phyloP scores from a whole-genome alignment of 2,888 invertebrate genomes.

The Pollenia griseotomentosa region DNA sequence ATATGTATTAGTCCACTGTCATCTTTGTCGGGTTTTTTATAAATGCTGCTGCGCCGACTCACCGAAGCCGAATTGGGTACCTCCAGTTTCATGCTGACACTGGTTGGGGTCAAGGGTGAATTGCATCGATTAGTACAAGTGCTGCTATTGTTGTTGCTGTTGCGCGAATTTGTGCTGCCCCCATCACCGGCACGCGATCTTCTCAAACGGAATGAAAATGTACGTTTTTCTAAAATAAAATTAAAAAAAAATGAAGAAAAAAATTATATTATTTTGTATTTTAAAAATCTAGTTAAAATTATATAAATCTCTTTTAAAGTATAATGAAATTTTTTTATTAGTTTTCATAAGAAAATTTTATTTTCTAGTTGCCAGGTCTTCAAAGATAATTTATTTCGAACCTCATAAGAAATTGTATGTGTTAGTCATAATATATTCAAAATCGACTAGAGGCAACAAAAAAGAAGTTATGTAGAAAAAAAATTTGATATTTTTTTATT shows the following conservation, averaged over 20 bases:
- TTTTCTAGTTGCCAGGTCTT: conserved; percentile 40
- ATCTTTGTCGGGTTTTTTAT: conserved; percentile 83
- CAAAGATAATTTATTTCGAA: conserved; percentile 12
- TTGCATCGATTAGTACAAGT: conserved; percentile 82
- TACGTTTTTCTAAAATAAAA: conserved; percentile 79
- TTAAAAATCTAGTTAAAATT: too few species aligned
- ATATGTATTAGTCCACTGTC: conserved; percentile 85
- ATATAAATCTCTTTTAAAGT: background rate
- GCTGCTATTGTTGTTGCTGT: conserved; percentile 82
- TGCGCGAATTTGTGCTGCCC: conserved; percentile 81
- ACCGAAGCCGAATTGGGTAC: conserved; percentile 79
- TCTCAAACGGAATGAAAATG: conserved; percentile 81
- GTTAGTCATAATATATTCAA: conserved; percentile 38
- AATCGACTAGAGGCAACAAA: background rate
- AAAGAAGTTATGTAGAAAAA: conserved; percentile 2
- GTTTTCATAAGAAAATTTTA: background rate
- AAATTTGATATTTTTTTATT: too few species aligned
- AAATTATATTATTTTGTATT: background rate
- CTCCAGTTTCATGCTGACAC: conserved; percentile 78
- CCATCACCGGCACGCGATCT: conserved; percentile 80
- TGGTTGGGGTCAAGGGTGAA: conserved; percentile 80
- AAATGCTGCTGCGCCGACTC: conserved; percentile 83
- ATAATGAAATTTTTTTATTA: conserved; percentile 10
- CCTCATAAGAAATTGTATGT: conserved; percentile 1
- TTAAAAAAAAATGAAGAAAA: conserved; percentile 18